Evolutionary conservation across 2,113 vertebrate genomes (phyloP).

Genomic region (Cervus canadensis): DNA sequence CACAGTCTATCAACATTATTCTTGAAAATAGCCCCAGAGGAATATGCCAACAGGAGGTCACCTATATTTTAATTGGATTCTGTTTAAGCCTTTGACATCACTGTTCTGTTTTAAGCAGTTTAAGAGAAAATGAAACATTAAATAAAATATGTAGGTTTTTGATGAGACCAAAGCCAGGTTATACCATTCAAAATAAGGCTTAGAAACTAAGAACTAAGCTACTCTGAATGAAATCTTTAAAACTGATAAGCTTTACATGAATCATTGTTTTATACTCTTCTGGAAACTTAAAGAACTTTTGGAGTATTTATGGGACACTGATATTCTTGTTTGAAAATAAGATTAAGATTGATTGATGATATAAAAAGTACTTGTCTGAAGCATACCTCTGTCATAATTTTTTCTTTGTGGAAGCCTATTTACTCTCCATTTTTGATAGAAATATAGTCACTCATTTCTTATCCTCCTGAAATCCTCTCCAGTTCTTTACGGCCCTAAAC

Average conservation of each 20-base stretch:
- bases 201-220: not conserved
- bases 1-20: not conserved
- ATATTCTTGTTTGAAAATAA: not conserved
- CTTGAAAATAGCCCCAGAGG: slow-evolving; percentile 9
- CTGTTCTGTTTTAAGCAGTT: not conserved
- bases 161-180: not conserved
- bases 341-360: not conserved
- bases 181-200: not conserved
- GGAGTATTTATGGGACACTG: not conserved
- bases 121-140: not conserved
- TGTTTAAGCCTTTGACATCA: not conserved
- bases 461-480: not conserved
- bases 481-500: not conserved
- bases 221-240: not conserved
- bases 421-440: not conserved
- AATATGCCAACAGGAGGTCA: not conserved
- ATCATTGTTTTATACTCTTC: not conserved
- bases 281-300: not conserved
- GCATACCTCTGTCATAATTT: not conserved
- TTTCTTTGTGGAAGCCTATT: not conserved
- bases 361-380: not conserved
- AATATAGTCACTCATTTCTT: not conserved
- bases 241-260: not conserved
- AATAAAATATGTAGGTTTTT: not conserved
- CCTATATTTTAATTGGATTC: not conserved